Base-by-base conservation (phyloP, 2,888 invertebrate genomes). In the Agonopterix alstromeriana region DNA sequence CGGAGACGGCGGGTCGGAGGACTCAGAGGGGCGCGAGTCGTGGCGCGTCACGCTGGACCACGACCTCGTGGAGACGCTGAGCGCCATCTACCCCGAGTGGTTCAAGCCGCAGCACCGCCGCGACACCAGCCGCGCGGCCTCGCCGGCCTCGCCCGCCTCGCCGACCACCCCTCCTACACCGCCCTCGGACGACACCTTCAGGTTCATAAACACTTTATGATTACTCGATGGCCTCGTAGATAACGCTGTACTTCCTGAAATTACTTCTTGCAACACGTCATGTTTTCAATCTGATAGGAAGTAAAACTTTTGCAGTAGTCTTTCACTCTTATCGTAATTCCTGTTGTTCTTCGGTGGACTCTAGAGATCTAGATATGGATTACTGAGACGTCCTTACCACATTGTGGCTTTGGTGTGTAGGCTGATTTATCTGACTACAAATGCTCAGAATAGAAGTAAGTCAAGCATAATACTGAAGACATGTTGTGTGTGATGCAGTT, bases 71-170 rank as follows among this genome's bases (percentile, higher is more conserved):
- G 95, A 97, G 88, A 97, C 97, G 77, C 94, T 97, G 77, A 94
- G 95, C 82, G 94, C 95, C 71, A 95, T 96, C 84, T 97, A 96
- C 90, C 97, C 97, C 67, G 96, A 95, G 93, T 97, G 97, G 97
- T 97, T 97, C 91, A 94, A 94, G 77, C 83, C 83, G 63, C 85
- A 85, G 72, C 79, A 79, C 59, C 77, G 81, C 57, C 81, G 81
- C 57, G 86, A 82, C 63, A 78, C 80, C 59, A 77, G 78, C 69
- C 77, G 77, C 58, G 72, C 80, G 54, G 71, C 79, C 56, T 78
- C 85, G 60, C 80, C 82, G 44, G 70, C 62, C 48, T 80, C 82
- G 62, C 78, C 50, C 65, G 67, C 52, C 75, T 85, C 56, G 79
- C 81, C 38, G 55, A 43, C 43, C 60, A 64, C 45, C 65, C 62